Evolutionary conservation across 1,140 invertebrate genomes (phyloP).

Genomic region (Bathynomus jamesi): DNA sequence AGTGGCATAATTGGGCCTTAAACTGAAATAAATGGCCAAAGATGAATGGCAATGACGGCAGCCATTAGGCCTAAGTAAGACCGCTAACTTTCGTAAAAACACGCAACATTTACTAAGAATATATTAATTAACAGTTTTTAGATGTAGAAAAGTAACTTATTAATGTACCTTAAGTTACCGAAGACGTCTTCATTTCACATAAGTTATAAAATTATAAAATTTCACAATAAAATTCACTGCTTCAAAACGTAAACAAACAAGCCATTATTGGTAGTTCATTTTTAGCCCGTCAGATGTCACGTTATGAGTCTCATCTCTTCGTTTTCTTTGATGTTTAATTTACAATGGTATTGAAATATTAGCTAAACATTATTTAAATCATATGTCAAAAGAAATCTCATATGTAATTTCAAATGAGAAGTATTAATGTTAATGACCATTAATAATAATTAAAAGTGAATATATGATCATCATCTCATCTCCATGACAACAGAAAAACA

Average conservation of each 20-base stretch:
- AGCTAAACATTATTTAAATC: too few species aligned
- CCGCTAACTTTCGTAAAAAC: too few species aligned
- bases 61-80: background rate
- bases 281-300: constrained; percentile 26
- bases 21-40: too few species aligned
- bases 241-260: constrained; percentile 35
- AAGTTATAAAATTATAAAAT: background rate
- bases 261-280: constrained; percentile 27
- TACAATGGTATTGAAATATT: too few species aligned
- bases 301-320: constrained; percentile 7
- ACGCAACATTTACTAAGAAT: background rate
- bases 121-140: background rate
- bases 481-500: background rate
- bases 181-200: background rate
- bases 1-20: too few species aligned
- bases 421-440: too few species aligned
- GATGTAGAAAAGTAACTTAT: background rate
- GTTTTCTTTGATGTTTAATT: constrained; percentile 17
- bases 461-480: too few species aligned
- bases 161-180: background rate
- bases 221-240: constrained; percentile 5
- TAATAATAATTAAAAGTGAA: too few species aligned
- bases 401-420: too few species aligned
- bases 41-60: background rate
- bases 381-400: too few species aligned